Conservation (phyloP, 1,140 invertebrate species). For the Pseudomyrmex concolor region DNA sequence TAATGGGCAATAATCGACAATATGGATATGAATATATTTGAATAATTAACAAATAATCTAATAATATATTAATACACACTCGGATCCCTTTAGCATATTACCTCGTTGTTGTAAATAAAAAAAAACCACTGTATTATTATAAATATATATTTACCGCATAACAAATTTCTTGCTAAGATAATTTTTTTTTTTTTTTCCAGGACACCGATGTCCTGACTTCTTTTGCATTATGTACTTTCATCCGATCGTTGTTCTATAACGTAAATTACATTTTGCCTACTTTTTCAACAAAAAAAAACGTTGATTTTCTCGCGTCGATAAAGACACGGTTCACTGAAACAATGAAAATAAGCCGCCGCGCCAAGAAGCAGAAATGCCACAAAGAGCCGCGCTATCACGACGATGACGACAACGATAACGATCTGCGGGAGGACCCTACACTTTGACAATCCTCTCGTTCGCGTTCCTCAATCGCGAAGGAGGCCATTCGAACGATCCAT, state of each 20-base stretch:
- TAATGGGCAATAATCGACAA: too few relatives aligned
- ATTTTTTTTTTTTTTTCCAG: too few relatives aligned
- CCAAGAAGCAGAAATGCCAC: conserved; percentile 18
- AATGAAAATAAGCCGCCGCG: conserved; percentile 21
- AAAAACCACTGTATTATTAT: not conserved
- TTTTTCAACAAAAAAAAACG: not conserved
- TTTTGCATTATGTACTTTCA: not conserved
- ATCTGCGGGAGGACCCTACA: not conserved
- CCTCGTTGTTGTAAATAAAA: not conserved
- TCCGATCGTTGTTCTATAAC: not conserved
- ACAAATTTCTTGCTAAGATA: too few relatives aligned
- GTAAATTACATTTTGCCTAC: not conserved
- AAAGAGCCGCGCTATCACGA: conserved; percentile 26
- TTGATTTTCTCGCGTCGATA: conserved; percentile 7
- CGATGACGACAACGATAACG: conserved; percentile 31
- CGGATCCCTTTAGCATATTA: not conserved
- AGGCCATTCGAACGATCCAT: conserved; percentile 26
- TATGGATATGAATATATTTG: too few relatives aligned
- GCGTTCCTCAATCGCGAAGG: not conserved
- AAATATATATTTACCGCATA: too few relatives aligned
- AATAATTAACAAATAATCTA: too few relatives aligned
- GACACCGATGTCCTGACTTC: not conserved
- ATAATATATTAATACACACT: too few relatives aligned
- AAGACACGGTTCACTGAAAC: conserved; percentile 29
- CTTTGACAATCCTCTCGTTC: conserved; percentile 35